Evolutionary conservation across 1,140 invertebrate genomes (phyloP).

Genomic region (Macrotrachela quadricornifera): DNA sequence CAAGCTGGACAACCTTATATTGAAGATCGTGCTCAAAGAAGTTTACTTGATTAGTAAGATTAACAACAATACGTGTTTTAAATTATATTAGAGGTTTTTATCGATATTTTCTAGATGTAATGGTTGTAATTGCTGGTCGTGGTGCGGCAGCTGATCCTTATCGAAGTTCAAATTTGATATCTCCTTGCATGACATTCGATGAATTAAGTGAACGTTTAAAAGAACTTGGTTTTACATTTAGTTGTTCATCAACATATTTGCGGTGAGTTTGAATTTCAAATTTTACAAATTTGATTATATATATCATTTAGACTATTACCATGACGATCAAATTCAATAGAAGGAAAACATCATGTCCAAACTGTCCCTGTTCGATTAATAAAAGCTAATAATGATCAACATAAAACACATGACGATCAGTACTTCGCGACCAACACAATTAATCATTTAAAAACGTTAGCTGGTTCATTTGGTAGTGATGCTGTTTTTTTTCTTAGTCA

Average conservation of each 20-base stretch:
- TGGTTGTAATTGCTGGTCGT: conserved; percentile 11
- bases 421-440: conserved; percentile 15
- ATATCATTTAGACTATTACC: background rate
- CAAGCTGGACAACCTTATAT: background rate
- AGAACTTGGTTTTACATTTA: background rate
- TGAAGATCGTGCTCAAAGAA: background rate
- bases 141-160: conserved; percentile 10
- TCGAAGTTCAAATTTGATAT: conserved; percentile 9
- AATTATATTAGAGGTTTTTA: conserved; percentile 11
- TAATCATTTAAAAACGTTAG: conserved; percentile 12
- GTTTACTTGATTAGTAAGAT: background rate
- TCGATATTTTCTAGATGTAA: conserved; percentile 13
- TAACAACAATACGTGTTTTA: background rate
- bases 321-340: background rate
- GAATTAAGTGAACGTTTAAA: background rate
- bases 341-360: conserved; percentile 3
- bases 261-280: too few species aligned
- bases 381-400: conserved; percentile 8
- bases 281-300: too few species aligned
- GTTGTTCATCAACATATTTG: background rate
- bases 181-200: conserved; percentile 11
- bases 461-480: conserved; percentile 13
- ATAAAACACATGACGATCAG: conserved; percentile 14
- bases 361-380: conserved; percentile 9
- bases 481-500: conserved; percentile 16